phyloP scores from a whole-genome alignment of 2,113 vertebrate species.

The Pangasianodon hypophthalmus region DNA sequence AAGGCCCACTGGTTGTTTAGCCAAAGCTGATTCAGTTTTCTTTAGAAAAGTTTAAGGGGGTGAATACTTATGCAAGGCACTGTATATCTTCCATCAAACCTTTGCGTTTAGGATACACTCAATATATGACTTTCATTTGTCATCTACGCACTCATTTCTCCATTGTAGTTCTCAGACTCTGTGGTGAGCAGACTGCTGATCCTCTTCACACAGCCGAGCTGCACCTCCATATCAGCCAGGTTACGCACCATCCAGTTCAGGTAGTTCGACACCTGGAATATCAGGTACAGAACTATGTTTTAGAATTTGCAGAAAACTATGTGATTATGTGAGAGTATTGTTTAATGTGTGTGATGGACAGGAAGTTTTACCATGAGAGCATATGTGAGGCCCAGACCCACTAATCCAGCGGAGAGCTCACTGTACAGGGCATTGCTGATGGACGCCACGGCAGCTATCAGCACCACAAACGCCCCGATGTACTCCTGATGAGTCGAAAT shows the following conservation, averaged over 20 bases:
- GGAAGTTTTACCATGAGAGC: constrained; percentile 90
- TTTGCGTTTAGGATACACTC: neutral
- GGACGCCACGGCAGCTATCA: constrained; percentile 94
- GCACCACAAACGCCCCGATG: constrained; percentile 92
- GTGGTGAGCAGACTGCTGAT: constrained; percentile 91
- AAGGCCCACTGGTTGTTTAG: neutral
- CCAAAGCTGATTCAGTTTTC: neutral
- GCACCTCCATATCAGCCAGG: constrained; percentile 97
- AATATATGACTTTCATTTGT: neutral
- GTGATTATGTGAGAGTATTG: neutral
- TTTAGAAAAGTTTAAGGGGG: neutral
- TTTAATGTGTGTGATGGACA: neutral
- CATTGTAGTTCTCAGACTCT: constrained; percentile 91
- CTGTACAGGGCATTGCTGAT: constrained; percentile 87
- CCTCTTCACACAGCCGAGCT: constrained; percentile 92
- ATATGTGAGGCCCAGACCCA: constrained; percentile 94
- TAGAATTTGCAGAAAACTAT: neutral
- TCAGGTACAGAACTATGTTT: neutral
- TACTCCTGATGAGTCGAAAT: constrained; percentile 82
- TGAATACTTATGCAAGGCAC: neutral
- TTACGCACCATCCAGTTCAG: constrained; percentile 99
- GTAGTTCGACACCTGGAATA: constrained; percentile 92
- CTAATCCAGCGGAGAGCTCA: constrained; percentile 86
- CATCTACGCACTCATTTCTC: constrained; percentile 86
- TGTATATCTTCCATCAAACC: neutral